Conservation (phyloP, 1,140 invertebrate species). For the Aphis craccivora region DNA sequence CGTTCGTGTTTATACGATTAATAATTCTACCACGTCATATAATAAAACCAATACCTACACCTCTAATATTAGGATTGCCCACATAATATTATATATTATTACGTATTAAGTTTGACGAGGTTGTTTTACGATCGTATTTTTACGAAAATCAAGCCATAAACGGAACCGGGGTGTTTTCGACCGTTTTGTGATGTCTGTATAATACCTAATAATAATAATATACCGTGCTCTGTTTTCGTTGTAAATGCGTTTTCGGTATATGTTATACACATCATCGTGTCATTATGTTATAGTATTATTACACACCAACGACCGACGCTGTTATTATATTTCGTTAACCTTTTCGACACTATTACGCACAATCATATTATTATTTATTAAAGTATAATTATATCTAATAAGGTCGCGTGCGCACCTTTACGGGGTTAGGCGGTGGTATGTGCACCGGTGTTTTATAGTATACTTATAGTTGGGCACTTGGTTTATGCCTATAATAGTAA, state of each 20-base stretch:
- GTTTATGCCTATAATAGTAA: neutral
- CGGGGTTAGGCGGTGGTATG: too few species aligned
- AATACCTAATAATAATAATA: neutral
- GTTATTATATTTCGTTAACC: neutral
- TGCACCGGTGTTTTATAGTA: neutral
- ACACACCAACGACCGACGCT: neutral
- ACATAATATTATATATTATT: neutral
- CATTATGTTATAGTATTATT: neutral
- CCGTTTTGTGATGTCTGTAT: neutral
- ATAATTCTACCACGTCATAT: too few species aligned
- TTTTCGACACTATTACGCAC: neutral
- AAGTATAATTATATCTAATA: neutral
- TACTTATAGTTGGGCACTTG: too few species aligned
- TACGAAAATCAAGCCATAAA: neutral
- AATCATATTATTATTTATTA: neutral
- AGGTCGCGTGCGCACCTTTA: neutral
- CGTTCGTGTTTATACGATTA: neutral
- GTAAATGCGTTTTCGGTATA: neutral
- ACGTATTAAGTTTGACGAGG: neutral
- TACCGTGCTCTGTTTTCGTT: neutral
- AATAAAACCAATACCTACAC: too few species aligned
- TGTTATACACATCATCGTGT: neutral
- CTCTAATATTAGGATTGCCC: neutral
- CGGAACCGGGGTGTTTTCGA: neutral
- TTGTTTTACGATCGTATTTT: neutral